phyloP scores from a whole-genome alignment of 1,140 invertebrate species.

The Phortica variegata region DNA sequence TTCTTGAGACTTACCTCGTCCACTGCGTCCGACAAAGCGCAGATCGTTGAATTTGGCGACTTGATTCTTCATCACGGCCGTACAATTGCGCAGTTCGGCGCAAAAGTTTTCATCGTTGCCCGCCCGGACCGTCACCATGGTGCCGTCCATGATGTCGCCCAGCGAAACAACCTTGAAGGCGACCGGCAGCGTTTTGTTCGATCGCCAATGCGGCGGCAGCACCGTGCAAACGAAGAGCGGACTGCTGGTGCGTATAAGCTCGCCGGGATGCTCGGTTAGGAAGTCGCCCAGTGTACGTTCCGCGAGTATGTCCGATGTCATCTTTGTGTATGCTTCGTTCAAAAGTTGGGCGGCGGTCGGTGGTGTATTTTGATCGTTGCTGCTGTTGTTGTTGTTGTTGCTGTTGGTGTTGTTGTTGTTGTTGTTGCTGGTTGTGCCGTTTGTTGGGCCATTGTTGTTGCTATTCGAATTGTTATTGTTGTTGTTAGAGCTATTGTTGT shows the following conservation, averaged over 20 bases:
- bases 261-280: slow-evolving; percentile 86
- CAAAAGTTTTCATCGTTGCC: slow-evolving; percentile 98
- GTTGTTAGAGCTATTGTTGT: slow-evolving; percentile 14
- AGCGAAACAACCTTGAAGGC: slow-evolving; percentile 90
- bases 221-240: slow-evolving; percentile 90
- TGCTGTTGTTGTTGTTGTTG: slow-evolving; percentile 56
- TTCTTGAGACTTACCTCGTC: slow-evolving; percentile 78
- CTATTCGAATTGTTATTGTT: slow-evolving; percentile 5
- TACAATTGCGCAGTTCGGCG: slow-evolving; percentile 89
- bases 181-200: slow-evolving; percentile 95
- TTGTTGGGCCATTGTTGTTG: slow-evolving; percentile 13
- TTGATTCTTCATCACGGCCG: slow-evolving; percentile 95
- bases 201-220: slow-evolving; percentile 91
- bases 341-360: slow-evolving; percentile 64
- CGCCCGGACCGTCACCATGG: slow-evolving; percentile 88
- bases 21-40: slow-evolving; percentile 94
- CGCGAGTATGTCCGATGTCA: slow-evolving; percentile 83
- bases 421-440: slow-evolving; percentile 3
- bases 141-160: slow-evolving; percentile 92
- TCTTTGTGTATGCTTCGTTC: slow-evolving; percentile 83
- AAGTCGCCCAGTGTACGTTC: slow-evolving; percentile 87
- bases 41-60: slow-evolving; percentile 98
- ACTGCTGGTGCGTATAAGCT: slow-evolving; percentile 90
- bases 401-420: slow-evolving; percentile 49
- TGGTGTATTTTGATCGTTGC: slow-evolving; percentile 60